Percentiles rank a stretch among this genome's conserved stretches.
Conservation (phyloP, 2,113 vertebrate species). For the Porphyrio hochstetteri region DNA sequence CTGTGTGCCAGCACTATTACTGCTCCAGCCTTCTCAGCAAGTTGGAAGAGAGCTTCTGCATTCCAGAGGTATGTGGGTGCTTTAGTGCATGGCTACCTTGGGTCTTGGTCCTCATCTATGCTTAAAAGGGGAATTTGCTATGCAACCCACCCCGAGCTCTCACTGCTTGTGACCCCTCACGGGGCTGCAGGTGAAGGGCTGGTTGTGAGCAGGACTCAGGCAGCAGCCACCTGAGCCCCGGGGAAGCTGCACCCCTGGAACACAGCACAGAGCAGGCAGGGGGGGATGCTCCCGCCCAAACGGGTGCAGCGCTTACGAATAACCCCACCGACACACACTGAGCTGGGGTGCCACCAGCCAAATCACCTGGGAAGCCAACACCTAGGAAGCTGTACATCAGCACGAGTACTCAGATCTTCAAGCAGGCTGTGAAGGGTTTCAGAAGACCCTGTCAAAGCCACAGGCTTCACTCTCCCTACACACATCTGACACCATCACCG, state of each 20-base stretch:
- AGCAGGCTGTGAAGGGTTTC: neutral
- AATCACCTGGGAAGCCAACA: neutral
- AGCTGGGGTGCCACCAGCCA: fast-evolving
- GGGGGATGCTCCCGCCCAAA: fast-evolving
- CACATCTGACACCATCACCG: fast-evolving
- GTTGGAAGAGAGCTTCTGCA: neutral
- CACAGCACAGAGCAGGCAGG: fast-evolving
- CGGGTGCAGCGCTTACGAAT: fast-evolving
- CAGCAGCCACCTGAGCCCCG: fast-evolving
- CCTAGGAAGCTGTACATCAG: neutral
- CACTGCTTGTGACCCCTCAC: fast-evolving
- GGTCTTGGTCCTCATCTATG: neutral
- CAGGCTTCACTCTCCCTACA: fast-evolving
- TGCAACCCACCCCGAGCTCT: fast-evolving
- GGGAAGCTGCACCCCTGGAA: fast-evolving
- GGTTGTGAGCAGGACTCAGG: fast-evolving
- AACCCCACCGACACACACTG: fast-evolving
- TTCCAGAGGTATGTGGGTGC: fast-evolving
- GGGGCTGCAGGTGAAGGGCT: neutral
- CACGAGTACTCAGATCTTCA: fast-evolving
- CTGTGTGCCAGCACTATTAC: neutral
- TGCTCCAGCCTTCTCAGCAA: neutral
- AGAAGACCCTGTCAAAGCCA: neutral
- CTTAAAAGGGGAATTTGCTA: neutral
- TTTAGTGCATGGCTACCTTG: fast-evolving